Conservation (phyloP, 2,888 invertebrate genomes). For the Prosopocoilus inquinatus region DNA sequence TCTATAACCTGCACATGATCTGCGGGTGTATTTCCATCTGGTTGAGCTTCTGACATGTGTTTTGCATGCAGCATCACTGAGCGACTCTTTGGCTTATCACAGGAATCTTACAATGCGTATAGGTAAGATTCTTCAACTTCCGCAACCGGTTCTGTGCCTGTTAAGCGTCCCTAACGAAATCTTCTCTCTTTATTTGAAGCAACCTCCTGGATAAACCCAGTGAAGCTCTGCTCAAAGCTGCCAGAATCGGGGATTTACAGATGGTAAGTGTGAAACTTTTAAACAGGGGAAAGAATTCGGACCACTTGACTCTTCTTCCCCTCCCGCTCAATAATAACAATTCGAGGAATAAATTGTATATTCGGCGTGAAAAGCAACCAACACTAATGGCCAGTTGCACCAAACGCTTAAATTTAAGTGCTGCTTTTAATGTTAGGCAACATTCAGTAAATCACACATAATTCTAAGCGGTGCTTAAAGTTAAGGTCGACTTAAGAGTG, state of each 20-base stretch:
- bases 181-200: conserved; percentile 55
- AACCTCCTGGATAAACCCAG: conserved; percentile 79
- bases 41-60: conserved; percentile 19
- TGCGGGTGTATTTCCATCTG: conserved; percentile 6
- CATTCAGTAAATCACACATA: too few species aligned
- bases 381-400: too few species aligned
- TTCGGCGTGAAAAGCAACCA: too few species aligned
- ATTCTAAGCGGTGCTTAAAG: too few species aligned
- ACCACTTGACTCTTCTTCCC: too few species aligned
- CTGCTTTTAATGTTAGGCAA: too few species aligned
- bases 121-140: conserved; percentile 53
- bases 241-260: conserved; percentile 78
- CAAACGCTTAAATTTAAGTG: too few species aligned
- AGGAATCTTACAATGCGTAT: conserved; percentile 69
- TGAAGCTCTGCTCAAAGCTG: conserved; percentile 78
- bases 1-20: conserved; percentile 3
- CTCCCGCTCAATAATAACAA: too few species aligned
- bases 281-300: too few species aligned
- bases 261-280: conserved; percentile 61
- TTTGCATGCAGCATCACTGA: conserved; percentile 80
- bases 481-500: too few species aligned
- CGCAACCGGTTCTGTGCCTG: not conserved
- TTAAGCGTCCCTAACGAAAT: conserved; percentile 6
- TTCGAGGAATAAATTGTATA: too few species aligned
- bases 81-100: conserved; percentile 77